phyloP scores from a whole-genome alignment of 2,797 vertebrate genomes.

The Sebastes iracundus region DNA sequence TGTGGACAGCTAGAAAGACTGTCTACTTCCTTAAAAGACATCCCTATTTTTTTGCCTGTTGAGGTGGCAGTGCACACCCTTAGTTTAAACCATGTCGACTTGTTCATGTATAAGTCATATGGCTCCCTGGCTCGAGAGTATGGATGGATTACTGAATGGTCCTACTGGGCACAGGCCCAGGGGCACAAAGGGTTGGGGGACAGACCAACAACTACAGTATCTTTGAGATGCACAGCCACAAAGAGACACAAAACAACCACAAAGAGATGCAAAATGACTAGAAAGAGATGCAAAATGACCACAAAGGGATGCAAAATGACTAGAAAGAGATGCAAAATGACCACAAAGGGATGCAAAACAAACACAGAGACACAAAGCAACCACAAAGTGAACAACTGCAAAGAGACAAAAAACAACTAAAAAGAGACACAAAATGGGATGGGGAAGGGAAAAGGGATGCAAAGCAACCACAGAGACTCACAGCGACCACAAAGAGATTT shows the following conservation, averaged over 20 bases:
- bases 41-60: conserved; percentile 40
- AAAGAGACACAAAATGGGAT: background rate
- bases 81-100: conserved; percentile 5
- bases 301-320: background rate
- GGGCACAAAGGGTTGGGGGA: background rate
- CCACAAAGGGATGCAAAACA: background rate
- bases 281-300: background rate
- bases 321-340: background rate
- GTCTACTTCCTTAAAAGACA: conserved; percentile 57
- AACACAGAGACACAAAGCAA: background rate
- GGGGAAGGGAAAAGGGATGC: background rate
- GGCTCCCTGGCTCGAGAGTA: background rate
- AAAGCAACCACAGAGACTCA: background rate
- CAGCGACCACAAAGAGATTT: background rate
- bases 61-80: conserved; percentile 28
- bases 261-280: background rate
- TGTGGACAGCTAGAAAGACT: conserved; percentile 63
- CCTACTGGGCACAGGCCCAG: background rate
- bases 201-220: background rate
- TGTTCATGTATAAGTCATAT: conserved; percentile 9
- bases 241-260: background rate
- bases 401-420: rapidly evolving
- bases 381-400: background rate
- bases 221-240: background rate
- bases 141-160: background rate